Evolutionary conservation across 2,888 invertebrate genomes (phyloP), one percentile per base, ranked within the genome.

Genomic region (Andrena chrysosceles): DNA sequence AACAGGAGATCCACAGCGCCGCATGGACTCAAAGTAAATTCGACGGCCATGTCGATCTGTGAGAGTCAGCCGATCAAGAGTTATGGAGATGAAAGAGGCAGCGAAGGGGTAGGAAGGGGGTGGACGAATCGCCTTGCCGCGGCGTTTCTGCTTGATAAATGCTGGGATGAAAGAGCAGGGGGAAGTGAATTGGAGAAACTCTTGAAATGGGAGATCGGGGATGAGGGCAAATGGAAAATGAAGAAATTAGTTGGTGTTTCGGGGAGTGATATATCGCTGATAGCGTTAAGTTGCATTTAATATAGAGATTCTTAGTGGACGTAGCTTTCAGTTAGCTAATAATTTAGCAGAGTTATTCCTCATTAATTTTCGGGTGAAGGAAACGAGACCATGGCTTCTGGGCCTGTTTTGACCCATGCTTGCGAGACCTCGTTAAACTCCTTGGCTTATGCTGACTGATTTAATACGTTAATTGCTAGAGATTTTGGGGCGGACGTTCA

Each of bases 1-100:
- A 80, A 80, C 71, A 76, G n/a, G n/a, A 48, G 49, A 66, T 59
- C 35, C 56, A 62, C 52, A 35, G 33, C 29, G 54, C 56, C 29
- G 10, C 63, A 10, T 59, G 10, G 20, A 56, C 69, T 33, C 79
- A 49, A 29, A 69, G 75, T 49, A 64, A 64, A 79, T 48, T 69
- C 35, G 10, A 3, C 7, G 20, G 20, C 35, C 29, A 31, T 33
- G 23, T 56, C 16, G 3, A 35, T 33, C 20, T 6, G 33, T 13
- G 23, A 33, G 48, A 2, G 29, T 1, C 20, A 29, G 13, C 10
- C 68, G 68, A 75, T 60, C 49, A 60, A 68, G 60, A 68, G 49
- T 75, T 68, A 68, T 26, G 68, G 75, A 10, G 26, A 33, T 49
- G 23, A 35, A 35, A 10, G 26, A n/a, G 62, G 13, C 42, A 20